A percentile compares a stretch with the other conserved stretches of the same genome.
Evolutionary conservation across 2,113 vertebrate species (phyloP).

Genomic region (Prietella phreatophila): DNA sequence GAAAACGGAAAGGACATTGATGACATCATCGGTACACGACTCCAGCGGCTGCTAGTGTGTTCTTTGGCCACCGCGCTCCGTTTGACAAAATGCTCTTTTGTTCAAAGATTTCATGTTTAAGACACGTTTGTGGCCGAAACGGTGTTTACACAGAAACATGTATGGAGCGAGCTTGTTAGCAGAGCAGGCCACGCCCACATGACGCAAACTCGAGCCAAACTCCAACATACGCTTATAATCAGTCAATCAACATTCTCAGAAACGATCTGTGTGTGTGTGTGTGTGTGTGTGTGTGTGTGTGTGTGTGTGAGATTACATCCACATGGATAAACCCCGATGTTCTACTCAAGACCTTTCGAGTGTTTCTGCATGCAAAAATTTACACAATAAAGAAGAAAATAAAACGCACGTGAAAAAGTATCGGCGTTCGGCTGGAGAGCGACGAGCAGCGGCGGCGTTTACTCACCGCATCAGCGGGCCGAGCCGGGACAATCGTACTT

Average conservation of each 20-base stretch:
- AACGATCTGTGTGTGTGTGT: background rate
- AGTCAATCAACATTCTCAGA: background rate
- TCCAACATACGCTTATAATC: background rate
- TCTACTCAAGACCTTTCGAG: background rate
- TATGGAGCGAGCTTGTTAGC: background rate
- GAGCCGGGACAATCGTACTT: background rate
- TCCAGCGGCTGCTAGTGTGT: background rate
- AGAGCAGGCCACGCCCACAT: slow-evolving; percentile 1
- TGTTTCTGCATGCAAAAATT: slow-evolving; percentile 6
- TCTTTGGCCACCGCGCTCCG: background rate
- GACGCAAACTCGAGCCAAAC: background rate
- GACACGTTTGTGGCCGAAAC: background rate
- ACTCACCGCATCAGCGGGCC: slow-evolving; percentile 11
- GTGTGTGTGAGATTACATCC: slow-evolving; percentile 11
- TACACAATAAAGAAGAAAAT: background rate
- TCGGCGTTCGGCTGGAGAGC: background rate
- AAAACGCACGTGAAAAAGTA: background rate
- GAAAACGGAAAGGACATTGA: background rate
- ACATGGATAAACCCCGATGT: background rate
- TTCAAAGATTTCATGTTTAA: background rate
- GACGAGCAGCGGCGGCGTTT: background rate
- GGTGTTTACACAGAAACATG: background rate
- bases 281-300: background rate
- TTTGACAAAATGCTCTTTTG: background rate
- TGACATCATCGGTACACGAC: background rate